Evolutionary conservation across 2,797 vertebrate genomes (phyloP).

Genomic region (Simalia tracyae): DNA sequence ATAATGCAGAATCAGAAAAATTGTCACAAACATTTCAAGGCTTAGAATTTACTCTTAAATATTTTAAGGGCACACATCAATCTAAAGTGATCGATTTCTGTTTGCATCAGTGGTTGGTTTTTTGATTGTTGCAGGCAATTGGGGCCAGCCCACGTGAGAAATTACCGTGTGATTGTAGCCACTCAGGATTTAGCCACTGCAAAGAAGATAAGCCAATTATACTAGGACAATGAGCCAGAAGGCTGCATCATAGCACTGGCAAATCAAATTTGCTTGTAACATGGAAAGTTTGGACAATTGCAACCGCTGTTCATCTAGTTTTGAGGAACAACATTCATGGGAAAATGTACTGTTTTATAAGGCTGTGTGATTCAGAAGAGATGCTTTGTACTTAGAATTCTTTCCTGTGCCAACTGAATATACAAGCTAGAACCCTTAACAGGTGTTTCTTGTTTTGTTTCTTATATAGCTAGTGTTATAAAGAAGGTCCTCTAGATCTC

Average conservation of each 20-base stretch:
- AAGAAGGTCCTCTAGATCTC: neutral
- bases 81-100: neutral
- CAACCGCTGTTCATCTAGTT: constrained; percentile 39
- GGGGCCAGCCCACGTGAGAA: constrained; percentile 79
- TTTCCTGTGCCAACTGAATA: no score
- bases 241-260: constrained; percentile 79
- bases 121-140: constrained; percentile 66
- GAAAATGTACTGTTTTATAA: constrained; percentile 63
- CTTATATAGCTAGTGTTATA: neutral
- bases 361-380: no score
- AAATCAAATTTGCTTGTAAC: constrained; percentile 78
- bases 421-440: no score
- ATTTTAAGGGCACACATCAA: neutral
- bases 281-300: constrained; percentile 73
- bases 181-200: constrained; percentile 72
- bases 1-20: neutral
- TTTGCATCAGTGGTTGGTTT: neutral
- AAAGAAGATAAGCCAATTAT: constrained; percentile 67
- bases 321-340: constrained; percentile 52
- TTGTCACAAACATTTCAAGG: neutral
- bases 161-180: constrained; percentile 79
- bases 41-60: neutral
- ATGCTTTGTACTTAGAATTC: no score
- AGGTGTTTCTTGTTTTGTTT: no score
- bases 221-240: constrained; percentile 72